These are phyloP conservation scores for Arizona elegans DNA, from an alignment of 2,113 vertebrate species.

Conservation along the genomic window DNA sequence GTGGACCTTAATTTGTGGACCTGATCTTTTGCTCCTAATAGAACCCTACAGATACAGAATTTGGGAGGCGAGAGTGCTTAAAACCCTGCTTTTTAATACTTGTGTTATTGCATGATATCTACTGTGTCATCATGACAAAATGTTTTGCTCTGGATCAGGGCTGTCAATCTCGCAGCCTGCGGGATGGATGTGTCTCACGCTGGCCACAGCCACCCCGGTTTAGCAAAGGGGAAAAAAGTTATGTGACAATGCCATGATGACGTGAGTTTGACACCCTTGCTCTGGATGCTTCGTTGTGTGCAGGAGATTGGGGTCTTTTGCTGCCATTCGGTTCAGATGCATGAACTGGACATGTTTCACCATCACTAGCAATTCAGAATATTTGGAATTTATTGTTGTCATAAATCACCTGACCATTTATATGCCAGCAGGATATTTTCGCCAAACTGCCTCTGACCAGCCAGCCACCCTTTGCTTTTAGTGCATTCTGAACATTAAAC, in stretches of 20 bases:
- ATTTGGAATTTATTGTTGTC: background rate
- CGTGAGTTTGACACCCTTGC: too few species aligned
- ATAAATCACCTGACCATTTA: background rate
- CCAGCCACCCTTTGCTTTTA: background rate
- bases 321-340: background rate
- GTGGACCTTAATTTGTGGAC: background rate
- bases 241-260: too few species aligned
- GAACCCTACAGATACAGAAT: background rate
- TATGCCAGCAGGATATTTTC: background rate
- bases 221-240: too few species aligned
- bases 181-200: too few species aligned
- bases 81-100: background rate
- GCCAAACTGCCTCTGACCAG: background rate
- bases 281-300: background rate
- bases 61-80: background rate
- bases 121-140: background rate
- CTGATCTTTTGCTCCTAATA: background rate
- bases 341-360: background rate
- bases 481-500: background rate
- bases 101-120: background rate
- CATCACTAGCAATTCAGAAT: background rate
- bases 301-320: background rate
- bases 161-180: too few species aligned
- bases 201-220: too few species aligned
- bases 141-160: background rate